Evolutionary conservation across 2,113 vertebrate species (phyloP), one percentile per base, ranked within the genome.

Genomic region (Melanerpes aurifrons): DNA sequence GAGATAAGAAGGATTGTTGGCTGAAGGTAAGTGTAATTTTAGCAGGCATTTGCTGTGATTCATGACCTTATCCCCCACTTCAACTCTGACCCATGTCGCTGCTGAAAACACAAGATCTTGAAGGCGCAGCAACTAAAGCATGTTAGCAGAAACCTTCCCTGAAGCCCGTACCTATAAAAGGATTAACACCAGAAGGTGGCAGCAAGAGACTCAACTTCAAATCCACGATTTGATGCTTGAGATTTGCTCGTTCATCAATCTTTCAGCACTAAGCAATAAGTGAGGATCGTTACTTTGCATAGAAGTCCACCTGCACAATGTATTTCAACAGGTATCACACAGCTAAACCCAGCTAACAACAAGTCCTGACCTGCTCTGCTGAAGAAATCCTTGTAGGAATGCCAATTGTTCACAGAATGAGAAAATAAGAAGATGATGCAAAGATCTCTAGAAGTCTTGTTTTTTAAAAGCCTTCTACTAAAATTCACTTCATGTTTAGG

Each of bases 111-210:
- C 2, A 25, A n/a, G 12, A 63, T 15, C 29, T 47, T 4, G 43
- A 61, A 61, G 82, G 28, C 35, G 4, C 12, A 22, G 7, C 6
- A 45, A 50, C 29, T n/a, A 26, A 87, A 1, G 3, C 20, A 21
- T 2, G 2, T 7, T 5, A 32, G 24, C 29, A 45, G 32, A 28
- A 72, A 35, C 2, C 7, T 24, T 37, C 18, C 6, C 31, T 58
- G 5, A 6, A 48, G 32, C 29, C 82, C 9, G 24, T 18, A 80
- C 61, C 70, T 48, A 54, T 10, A 29, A 8, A 50, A 53, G 71
- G 76, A 54, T 7, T 32, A 24, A 11, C n/a, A 82, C 93, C 97
- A 97, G 97, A 85, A 98, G 97, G 83, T 97, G 96, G 97, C 97
- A 98, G 96, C 93, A 97, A 83, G 96, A 96, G 94, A 95, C 54